Base-by-base conservation (phyloP, 1,140 invertebrate species). In the Chymomyza costata region DNA sequence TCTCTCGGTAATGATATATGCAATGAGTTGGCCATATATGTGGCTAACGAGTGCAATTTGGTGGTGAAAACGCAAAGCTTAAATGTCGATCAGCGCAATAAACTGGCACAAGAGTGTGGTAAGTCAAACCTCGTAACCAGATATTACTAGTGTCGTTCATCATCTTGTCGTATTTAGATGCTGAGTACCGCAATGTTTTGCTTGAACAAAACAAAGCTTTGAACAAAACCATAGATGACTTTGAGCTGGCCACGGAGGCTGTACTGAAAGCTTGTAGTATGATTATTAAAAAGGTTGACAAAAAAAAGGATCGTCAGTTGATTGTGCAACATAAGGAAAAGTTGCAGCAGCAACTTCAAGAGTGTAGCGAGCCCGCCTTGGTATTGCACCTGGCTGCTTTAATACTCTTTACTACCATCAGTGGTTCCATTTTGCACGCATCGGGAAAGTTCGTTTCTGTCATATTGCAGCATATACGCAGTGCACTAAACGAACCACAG, bases 391-490 rank as follows among this genome's bases (percentile, higher is more conserved):
- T 97, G 31, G 90, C 91, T 1, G 90, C 89, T 3, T 88, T 96
- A 34, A 87, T 97, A 17, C 88, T 97, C 14, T 97, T 97, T 70
- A 94, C 94, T 14, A 89, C 90, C 6, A 87, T 91, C 0, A 95
- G 93, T 8, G 91, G 95, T 69, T 90, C 86, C 64, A 94, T 96
- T 86, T 66, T 99, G 10, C 94, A 98, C 82, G 94, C 94, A 7
- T 97, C 95, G 16, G 96, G 96, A 0, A 91, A 94, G 84, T 95
- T 96, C 86, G 94, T 98, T 2, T 92, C 95, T 0, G 87, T 90
- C 14, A 90, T 98, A 55, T 86, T 98, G 14, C 68, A 86, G 1
- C 93, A 91, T 84, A 87, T 98, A 8, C 90, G 92, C 55, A 86
- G 87, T 15, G 89, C 91, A 51, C 82, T 97, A 17, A 88, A 89